Base-by-base conservation (phyloP, 64 coral and sea anemone species). In the Astreopora myriophthalma region DNA sequence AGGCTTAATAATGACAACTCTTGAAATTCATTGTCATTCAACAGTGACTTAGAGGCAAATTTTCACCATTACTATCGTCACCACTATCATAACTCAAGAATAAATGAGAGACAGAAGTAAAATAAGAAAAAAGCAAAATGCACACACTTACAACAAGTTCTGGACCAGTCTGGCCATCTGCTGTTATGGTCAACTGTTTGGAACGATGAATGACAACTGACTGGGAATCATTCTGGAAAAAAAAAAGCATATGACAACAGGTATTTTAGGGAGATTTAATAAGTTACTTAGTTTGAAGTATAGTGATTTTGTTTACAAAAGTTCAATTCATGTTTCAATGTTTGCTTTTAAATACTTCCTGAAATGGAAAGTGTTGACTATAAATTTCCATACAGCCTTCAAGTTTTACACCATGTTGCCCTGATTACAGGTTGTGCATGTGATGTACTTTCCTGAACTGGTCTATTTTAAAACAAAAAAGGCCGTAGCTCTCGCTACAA, bases 111-210 rank as follows among this genome's bases (percentile, higher is more conserved):
- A 55, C 29, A 29, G 23, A 23, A 80, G 48, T 80, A 19, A 29
- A 25, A 27, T 24, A 55, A 80, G 20, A 80, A 46, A 80, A 49
- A 20, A 49, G 76, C 44, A 80, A 80, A 80, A 52, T 29, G n/a
- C 76, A 80, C 34, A 55, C 31, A 80, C 42, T 80, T 80, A 80
- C 76, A 80, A 32, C 76, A 51, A 80, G 76, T 80, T 80, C 76
- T 55, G 44, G 42, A 24, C 76, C 76, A 80, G 44, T 55, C 58
- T 30, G 44, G 58, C 76, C 76, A 80, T 57, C 76, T 55, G 76
- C 23, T 27, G 76, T 80, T 30, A 80, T 80, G 76, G 76, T 80
- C 48, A 80, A 80, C 44, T 80, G 76, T 80, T 80, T 80, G 32
- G 76, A 80, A 55, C 48, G 76, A 55, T 80, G 76, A 80, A 80